Evolutionary conservation across 2,113 vertebrate species (phyloP).

Genomic region (Callipepla californica): DNA sequence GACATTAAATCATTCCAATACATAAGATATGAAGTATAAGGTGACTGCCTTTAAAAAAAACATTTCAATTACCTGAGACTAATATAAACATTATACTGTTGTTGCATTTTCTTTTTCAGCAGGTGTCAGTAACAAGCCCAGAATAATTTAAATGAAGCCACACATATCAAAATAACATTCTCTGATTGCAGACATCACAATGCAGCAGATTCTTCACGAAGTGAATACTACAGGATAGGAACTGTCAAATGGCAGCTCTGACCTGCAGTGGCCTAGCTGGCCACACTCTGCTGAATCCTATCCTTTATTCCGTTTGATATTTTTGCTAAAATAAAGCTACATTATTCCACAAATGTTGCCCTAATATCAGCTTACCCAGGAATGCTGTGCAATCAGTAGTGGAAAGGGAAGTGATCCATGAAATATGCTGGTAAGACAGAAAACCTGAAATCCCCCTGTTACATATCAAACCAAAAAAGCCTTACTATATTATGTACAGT

Average conservation of each 20-base stretch:
- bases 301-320: background rate
- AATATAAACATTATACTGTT: background rate
- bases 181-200: background rate
- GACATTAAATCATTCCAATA: background rate
- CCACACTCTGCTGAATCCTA: background rate
- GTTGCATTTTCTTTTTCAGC: background rate
- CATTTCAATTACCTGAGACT: background rate
- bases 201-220: fast-evolving
- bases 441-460: background rate
- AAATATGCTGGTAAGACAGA: background rate
- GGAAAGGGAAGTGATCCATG: background rate
- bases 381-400: background rate
- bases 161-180: background rate
- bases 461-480: background rate
- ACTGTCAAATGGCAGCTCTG: background rate
- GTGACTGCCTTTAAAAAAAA: background rate
- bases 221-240: background rate
- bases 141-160: background rate
- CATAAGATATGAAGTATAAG: background rate
- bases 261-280: background rate
- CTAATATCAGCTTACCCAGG: background rate
- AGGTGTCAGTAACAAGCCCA: background rate
- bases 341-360: background rate
- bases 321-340: slow-evolving; percentile 6
- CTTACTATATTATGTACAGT: background rate